These are phyloP conservation scores for Hydrocynus forskahlii DNA, from an alignment of 2,797 vertebrate genomes.

Conservation along the genomic window DNA sequence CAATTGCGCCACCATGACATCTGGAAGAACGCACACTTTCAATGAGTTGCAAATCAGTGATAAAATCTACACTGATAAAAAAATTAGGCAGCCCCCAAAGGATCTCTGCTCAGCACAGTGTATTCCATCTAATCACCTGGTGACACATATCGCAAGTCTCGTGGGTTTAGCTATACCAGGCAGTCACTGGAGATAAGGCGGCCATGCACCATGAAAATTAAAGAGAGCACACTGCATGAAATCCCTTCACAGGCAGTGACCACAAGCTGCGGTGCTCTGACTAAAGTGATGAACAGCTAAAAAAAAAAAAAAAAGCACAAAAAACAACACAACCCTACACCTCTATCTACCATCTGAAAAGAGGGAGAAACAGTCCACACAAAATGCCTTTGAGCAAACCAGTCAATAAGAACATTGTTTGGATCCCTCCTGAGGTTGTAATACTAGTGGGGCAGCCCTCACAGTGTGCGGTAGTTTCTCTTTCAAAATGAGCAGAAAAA, in stretches of 20 bases:
- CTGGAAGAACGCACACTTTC: conserved; percentile 38
- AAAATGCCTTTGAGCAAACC: conserved; percentile 60
- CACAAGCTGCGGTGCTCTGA: conserved; percentile 53
- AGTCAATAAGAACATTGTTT: conserved; percentile 62
- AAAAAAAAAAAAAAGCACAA: conserved; percentile 41
- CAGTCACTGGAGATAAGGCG: conserved; percentile 58
- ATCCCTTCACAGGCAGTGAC: conserved; percentile 60
- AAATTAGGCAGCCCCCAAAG: conserved; percentile 44
- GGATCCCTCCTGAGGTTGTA: conserved; percentile 60
- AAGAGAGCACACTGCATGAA: conserved; percentile 61
- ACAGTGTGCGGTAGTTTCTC: conserved; percentile 47
- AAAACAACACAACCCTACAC: conserved; percentile 56
- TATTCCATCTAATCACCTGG: conserved; percentile 56
- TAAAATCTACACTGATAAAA: conserved; percentile 60
- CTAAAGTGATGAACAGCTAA: conserved; percentile 55
- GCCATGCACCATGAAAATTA: conserved; percentile 61
- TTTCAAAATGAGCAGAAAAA: conserved; percentile 47
- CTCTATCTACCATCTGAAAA: conserved; percentile 52
- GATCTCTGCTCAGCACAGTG: conserved; percentile 40
- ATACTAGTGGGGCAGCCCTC: conserved; percentile 59
- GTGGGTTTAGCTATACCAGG: conserved; percentile 53
- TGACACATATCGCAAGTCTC: conserved; percentile 47
- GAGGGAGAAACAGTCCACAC: conserved; percentile 47
- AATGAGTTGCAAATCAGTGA: conserved; percentile 50
- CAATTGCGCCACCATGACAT: conserved; percentile 18